Evolutionary conservation across 2,888 invertebrate species (phyloP).

Genomic region (Caenorhabditis sp.): DNA sequence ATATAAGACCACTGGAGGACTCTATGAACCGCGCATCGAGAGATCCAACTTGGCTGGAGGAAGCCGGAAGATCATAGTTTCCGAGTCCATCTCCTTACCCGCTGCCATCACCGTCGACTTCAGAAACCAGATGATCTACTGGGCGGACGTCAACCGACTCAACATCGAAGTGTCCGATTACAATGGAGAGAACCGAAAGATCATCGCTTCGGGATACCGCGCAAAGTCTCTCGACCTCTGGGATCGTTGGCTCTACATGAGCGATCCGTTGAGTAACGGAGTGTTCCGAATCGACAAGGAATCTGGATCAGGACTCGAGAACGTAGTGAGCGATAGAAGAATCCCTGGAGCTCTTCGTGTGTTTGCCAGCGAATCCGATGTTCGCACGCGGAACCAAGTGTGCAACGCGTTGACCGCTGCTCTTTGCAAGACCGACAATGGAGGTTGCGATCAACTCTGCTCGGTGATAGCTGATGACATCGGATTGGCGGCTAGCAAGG

Average conservation of each 20-base stretch:
- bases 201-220: conserved; percentile 79
- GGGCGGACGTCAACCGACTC: conserved; percentile 93
- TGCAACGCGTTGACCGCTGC: conserved; percentile 85
- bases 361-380: conserved; percentile 80
- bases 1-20: conserved; percentile 80
- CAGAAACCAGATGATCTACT: conserved; percentile 91
- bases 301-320: conserved; percentile 86
- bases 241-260: conserved; percentile 82
- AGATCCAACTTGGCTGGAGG: conserved; percentile 97
- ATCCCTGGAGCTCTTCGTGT: conserved; percentile 82
- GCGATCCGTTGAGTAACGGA: conserved; percentile 86
- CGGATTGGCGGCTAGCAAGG: conserved; percentile 83
- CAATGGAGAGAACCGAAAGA: conserved; percentile 89
- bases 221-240: conserved; percentile 82
- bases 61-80: conserved; percentile 89
- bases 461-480: conserved; percentile 72
- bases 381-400: conserved; percentile 78
- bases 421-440: conserved; percentile 91
- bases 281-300: conserved; percentile 95
- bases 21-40: conserved; percentile 88
- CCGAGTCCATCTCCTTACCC: conserved; percentile 94
- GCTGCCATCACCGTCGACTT: conserved; percentile 97
- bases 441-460: conserved; percentile 89
- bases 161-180: conserved; percentile 95
- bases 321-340: conserved; percentile 94